Evolutionary conservation across 2,888 invertebrate species (phyloP), one percentile per base, ranked within the genome.

Genomic region (Amaurobius ferox): DNA sequence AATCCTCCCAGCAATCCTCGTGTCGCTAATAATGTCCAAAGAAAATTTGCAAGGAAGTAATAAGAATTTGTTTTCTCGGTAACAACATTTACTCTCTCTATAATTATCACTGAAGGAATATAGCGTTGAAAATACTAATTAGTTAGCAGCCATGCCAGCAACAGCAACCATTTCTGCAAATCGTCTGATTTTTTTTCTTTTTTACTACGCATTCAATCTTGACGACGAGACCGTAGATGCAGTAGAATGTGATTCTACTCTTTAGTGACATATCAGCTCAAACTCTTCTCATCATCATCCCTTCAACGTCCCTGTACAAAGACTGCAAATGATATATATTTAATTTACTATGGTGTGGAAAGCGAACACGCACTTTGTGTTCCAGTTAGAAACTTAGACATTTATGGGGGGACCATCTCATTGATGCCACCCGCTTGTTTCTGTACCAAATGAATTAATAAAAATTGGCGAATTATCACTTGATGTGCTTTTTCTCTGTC

Each of bases 211-310:
- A 35, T 35, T 35, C 6, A 35, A 35, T 7, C 35, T 5, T 9
- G 5, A 35, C 9, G 9, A 9, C 9, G 35, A 35, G 35, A n/a
- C n/a, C 9, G 35, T 64, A 68, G 68, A 19, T 19, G 68, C 76
- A 70, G 81, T 81, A 77, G 83, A 70, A 28, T 26, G 68, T 26
- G 16, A 16, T 30, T 83, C 83, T 83, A 77, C 83, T 76, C 76
- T 71, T 76, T 83, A 83, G 83, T 83, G 76, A 83, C 83, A 83
- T 83, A 83, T 83, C 83, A 83, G 77, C 83, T 83, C 83, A 76
- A 83, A 83, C 62, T 68, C 9, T 71, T 66, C 79, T 64, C 68
- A 40, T 71, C 71, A 40, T 71, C 64, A 62, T 78, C 78, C 29
- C 35, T 40, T 72, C 39, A 44, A 64, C 70, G 71, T 74, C 68